Percentiles rank a stretch among this genome's conserved stretches.
Conservation (phyloP, 2,888 invertebrate species). For the Anthoptus insignis region DNA sequence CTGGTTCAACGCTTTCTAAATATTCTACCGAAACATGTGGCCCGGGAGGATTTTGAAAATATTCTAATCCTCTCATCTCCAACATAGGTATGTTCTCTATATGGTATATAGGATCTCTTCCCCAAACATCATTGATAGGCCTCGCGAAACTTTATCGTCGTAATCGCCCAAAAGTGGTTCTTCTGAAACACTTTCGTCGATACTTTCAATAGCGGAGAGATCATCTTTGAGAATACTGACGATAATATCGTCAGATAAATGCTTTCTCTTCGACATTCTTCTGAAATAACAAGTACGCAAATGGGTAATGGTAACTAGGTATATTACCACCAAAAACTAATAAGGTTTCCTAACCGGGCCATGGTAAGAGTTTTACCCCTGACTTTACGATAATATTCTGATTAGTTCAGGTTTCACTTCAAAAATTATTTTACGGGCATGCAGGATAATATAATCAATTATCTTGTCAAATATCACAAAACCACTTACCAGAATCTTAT, state of each 20-base stretch:
- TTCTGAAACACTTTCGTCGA: background rate
- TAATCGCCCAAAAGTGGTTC: background rate
- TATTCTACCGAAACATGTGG: no score
- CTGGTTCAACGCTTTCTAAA: no score
- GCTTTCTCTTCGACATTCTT: background rate
- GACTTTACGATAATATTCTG: background rate
- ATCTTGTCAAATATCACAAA: background rate
- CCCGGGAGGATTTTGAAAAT: no score
- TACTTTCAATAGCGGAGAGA: slow-evolving; percentile 3
- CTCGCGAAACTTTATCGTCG: background rate
- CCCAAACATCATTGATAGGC: no score
- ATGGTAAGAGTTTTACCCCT: background rate
- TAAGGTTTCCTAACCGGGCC: background rate
- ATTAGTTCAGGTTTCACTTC: background rate
- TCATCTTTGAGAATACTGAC: background rate
- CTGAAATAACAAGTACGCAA: slow-evolving; percentile 3
- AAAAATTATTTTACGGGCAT: background rate
- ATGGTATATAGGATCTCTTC: no score
- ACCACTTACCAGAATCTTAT: background rate
- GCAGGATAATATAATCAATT: slow-evolving; percentile 3
- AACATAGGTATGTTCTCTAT: no score
- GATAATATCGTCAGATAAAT: background rate
- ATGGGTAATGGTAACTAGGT: slow-evolving; percentile 2
- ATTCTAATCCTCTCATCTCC: no score
- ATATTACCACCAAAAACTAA: background rate